These are phyloP conservation scores for Synergus itoensis DNA, from an alignment of 2,888 invertebrate species.

Conservation along the genomic window DNA sequence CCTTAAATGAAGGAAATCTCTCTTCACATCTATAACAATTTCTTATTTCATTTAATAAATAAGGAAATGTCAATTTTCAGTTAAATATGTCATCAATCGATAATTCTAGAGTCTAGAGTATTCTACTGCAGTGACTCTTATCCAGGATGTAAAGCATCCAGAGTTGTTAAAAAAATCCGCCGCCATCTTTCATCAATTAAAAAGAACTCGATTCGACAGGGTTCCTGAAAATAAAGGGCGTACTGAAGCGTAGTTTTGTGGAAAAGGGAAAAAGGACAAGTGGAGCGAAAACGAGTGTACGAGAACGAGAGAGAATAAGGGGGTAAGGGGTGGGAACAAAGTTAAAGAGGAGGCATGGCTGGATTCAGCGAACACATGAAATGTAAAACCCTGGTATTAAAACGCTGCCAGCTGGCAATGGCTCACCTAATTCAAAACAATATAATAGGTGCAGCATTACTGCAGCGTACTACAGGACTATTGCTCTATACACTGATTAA, in stretches of 20 bases:
- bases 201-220: slow-evolving; percentile 69
- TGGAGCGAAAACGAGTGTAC: slow-evolving; percentile 44
- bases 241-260: slow-evolving; percentile 68
- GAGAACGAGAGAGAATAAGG: slow-evolving; percentile 44
- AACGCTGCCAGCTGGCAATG: slow-evolving; percentile 61
- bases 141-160: not conserved
- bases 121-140: slow-evolving; percentile 2
- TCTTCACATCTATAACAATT: no score
- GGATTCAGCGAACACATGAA: slow-evolving; percentile 63
- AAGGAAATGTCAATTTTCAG: not conserved
- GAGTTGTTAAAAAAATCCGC: slow-evolving; percentile 2
- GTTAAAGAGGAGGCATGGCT: slow-evolving; percentile 55
- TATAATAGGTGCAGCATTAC: slow-evolving; percentile 70
- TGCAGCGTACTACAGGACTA: slow-evolving; percentile 45
- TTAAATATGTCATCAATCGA: not conserved
- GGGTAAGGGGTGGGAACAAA: slow-evolving; percentile 28
- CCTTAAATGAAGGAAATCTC: no score
- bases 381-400: slow-evolving; percentile 73
- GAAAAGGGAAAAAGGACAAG: slow-evolving; percentile 56
- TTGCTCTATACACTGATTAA: slow-evolving; percentile 47
- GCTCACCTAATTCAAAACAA: slow-evolving; percentile 72
- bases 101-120: not conserved
- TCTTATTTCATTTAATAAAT: no score
- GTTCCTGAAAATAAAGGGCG: slow-evolving; percentile 69
- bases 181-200: slow-evolving; percentile 66